Base-by-base conservation (phyloP, 1,140 invertebrate species). In the Drosophila insularis region DNA sequence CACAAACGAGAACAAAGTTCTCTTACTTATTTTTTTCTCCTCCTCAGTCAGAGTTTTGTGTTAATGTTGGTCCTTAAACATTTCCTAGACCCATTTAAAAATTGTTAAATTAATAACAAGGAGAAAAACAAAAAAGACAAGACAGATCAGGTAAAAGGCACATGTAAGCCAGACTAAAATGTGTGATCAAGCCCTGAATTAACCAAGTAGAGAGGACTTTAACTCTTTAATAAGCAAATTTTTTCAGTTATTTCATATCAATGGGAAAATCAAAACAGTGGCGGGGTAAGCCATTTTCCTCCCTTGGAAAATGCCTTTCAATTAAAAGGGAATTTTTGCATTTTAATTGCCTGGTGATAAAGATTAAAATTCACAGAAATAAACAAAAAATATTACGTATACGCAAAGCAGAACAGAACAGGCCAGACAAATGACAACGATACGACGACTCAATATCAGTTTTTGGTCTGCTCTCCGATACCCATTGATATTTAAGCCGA, bases 101-200 rank as follows among this genome's bases (percentile, higher is more conserved):
- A 80, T 89, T 89, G 74, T 89, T 84, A 84, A 89, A 89, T 89
- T 89, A 89, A 89, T 89, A 89, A 84, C 74, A 84, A 78, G 76
- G 79, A 70, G 64, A 80, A 80, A 81, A 87, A 80, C 80, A 89
- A 21, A 21, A 21, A 21, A 21, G 2, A 21, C 1, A 21, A 21
- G 2, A 21, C 1, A 21, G 2, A 21, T 82, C 67, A 70, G 74
- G 76, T 80, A 71, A 87, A 89, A 82, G 76, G 8, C 58, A 73
- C 79, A 71, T 14, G 54, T 55, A 35, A 58, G 19, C 8, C 13
- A 10, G 14, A n/a, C 14, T 39, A 2, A 4, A 7, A 8, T 32
- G 0, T 32, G 7, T 11, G 1, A 37, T 11, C 0, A 37, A 13
- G 35, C 10, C 35, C 3, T 3, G 5, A 27, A 27, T 27, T 27